Base-by-base conservation (phyloP, 1,140 invertebrate species). In the Rhopalosiphum padi region DNA sequence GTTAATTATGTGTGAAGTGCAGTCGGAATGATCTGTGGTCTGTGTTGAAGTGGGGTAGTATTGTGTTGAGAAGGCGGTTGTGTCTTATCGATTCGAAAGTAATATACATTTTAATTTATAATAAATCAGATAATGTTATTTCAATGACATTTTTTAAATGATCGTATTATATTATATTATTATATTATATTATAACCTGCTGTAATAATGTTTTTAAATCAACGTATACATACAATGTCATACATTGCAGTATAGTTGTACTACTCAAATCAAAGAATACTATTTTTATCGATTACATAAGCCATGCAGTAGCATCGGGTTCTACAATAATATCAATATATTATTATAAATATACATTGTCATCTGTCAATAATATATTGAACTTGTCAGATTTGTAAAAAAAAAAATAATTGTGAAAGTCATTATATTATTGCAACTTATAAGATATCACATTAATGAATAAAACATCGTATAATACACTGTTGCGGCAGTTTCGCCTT, bases 341-440 rank as follows among this genome's bases (percentile, higher is more conserved):
- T 87, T 35, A 87, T 87, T 87, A 87, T 86, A 30, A 37, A 60
- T 60, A n/a, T 77, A 60, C 30, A 77, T 77, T 77, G n/a, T 77
- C 60, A 41, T 87, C 85, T 88, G 15, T 88, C 21, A 25, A 86
- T 43, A 88, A 88, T 88, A 48, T 35, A 88, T 48, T 85, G 22
- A 23, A 37, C 48, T 53, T 89, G 87, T 89, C 48, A 89, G 53
- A 53, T 89, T 89, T 25, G 48, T 89, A 37, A 22, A 37, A 22
- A 35, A 89, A 41, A 89, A 6, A 77, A 89, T 6, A n/a, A 88
- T 88, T 53, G 87, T 53, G 87, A 89, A 89, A 89, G 87, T 37
- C n/a, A 25, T 53, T 53, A 89, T 51, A 15, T 35, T 37, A 85
- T 35, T 25, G 43, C 43, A 37, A 35, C 60, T 53, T 51, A 53